Base-by-base conservation (phyloP, 2,797 vertebrate genomes). In the Myotis planiceps region DNA sequence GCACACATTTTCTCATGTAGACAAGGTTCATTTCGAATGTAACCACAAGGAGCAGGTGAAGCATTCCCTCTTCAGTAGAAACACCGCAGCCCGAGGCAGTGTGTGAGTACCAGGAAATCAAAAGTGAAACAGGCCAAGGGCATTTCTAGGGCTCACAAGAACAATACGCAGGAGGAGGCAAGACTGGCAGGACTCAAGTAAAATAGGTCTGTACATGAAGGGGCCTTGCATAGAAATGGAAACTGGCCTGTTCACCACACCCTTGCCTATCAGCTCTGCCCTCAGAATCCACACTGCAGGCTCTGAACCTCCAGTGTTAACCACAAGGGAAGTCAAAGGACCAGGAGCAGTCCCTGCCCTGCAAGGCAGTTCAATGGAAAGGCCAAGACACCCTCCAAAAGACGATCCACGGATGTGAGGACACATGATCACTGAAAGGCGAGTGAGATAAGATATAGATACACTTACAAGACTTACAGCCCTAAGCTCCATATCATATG, bases 81-180 rank as follows among this genome's bases (percentile, higher is more conserved):
- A 75, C 9, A 39, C 25, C 51, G 21, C 23, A 95, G 66, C 60
- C 66, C 0, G 16, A 63, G 74, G 69, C 51, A 82, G 68, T 32
- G 49, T 69, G 42, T 51, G 60, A 63, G 39, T 42, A 19, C 14
- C 19, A 32, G 58, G 78, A 84, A 95, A 94, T 18, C 37, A 85
- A 93, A 84, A 95, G 83, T 58, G 88, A 95, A 96, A 94, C 53
- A 82, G 32, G 63, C 51, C 74, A 51, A 45, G 18, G 71, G 27
- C 34, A 42, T 32, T 75, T 82, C 12, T 63, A 47, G 72, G 39
- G 9, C 47, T 84, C 71, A 16, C 19, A 7, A 9, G 23, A 78
- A 47, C 63, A 72, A 29, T 21, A 51, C 25, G 49, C 49, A 37
- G 34, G 49, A 72, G 21, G 21, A 25, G 51, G 14, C 34, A 69